A percentile compares a stretch with the other conserved stretches of the same genome.
Conservation (phyloP, 2,888 invertebrate species). For the Zeuzera pyrina region DNA sequence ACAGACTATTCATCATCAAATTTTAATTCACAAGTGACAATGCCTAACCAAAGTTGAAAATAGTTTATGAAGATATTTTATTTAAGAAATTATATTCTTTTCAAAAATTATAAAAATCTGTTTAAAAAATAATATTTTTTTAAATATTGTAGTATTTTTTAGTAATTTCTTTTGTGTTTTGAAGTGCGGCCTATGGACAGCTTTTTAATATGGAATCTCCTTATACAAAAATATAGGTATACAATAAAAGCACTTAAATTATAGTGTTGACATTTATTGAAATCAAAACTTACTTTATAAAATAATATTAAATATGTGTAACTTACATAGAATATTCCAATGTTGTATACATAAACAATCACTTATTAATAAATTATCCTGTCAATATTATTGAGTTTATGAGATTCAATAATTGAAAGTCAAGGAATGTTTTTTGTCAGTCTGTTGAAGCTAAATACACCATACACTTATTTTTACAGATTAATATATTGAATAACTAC, state of each 20-base stretch:
- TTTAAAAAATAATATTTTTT: slow-evolving; percentile 4
- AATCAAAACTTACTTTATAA: too few species aligned
- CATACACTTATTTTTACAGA: slow-evolving; percentile 4
- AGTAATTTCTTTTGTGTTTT: neutral
- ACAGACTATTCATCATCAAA: neutral
- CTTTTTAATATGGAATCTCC: too few species aligned
- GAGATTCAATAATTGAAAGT: slow-evolving; percentile 5
- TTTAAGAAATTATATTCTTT: slow-evolving; percentile 3
- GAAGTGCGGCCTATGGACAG: too few species aligned
- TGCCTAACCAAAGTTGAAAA: slow-evolving; percentile 29
- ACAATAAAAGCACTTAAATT: too few species aligned
- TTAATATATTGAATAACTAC: too few species aligned
- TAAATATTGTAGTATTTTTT: neutral
- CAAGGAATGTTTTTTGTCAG: slow-evolving; percentile 8
- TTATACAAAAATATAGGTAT: too few species aligned
- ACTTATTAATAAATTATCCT: slow-evolving; percentile 11
- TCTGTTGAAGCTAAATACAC: slow-evolving; percentile 4
- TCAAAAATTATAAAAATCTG: slow-evolving; percentile 2
- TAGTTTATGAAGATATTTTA: neutral
- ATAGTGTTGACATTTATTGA: too few species aligned
- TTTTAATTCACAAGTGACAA: slow-evolving; percentile 9
- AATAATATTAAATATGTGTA: too few species aligned
- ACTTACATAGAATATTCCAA: too few species aligned
- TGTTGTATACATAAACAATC: too few species aligned
- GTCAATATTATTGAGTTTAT: slow-evolving; percentile 8